phyloP scores from a whole-genome alignment of 1,140 invertebrate species.

The Eriocheir sinensis region DNA sequence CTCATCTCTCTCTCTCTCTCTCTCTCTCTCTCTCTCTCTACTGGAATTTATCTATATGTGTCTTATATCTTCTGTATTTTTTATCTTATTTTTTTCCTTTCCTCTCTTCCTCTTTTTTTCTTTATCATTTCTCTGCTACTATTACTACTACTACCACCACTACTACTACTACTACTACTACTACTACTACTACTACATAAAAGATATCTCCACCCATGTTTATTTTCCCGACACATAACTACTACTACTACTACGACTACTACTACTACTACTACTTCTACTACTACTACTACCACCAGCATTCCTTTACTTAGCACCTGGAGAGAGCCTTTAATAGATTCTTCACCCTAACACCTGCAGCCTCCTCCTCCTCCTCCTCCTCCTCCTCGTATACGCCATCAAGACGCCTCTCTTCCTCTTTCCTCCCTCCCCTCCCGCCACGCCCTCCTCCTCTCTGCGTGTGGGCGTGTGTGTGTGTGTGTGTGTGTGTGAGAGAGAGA shows the following conservation, averaged over 20 bases:
- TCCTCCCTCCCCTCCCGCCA: neutral
- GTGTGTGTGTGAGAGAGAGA: neutral
- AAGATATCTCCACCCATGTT: no score
- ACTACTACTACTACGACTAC: constrained; percentile 16
- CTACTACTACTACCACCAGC: neutral
- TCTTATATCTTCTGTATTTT: no score
- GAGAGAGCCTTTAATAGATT: neutral
- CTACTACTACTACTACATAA: constrained; percentile 24
- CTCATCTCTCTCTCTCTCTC: neutral
- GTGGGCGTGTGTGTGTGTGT: neutral
- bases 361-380: constrained; percentile 7
- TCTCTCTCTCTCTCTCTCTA: neutral
- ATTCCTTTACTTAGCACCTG: neutral
- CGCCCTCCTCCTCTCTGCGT: no score
- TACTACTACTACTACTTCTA: constrained; percentile 1
- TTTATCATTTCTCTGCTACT: neutral
- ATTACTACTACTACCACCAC: neutral
- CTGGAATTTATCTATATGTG: neutral
- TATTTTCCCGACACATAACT: no score
- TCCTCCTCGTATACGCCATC: constrained; percentile 20
- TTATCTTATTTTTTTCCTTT: neutral
- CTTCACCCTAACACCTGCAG: neutral
- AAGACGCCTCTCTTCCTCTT: neutral
- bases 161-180: constrained; percentile 24
- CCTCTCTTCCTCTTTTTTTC: neutral